phyloP scores from a whole-genome alignment of 1,140 invertebrate species.

The Acyrthosiphon pisum region DNA sequence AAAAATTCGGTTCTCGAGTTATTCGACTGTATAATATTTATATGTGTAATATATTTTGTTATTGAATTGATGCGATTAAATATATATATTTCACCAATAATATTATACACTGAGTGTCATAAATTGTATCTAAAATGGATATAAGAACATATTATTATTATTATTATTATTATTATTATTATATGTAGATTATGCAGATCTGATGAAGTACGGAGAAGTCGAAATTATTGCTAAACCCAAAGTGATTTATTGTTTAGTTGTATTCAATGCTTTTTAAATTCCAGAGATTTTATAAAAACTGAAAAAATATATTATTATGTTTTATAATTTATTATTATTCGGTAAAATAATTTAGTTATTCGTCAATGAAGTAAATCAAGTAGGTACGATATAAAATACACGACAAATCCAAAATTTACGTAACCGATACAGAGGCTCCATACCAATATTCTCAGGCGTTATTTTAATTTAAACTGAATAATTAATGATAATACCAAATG shows the following conservation, averaged over 20 bases:
- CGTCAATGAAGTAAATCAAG: neutral
- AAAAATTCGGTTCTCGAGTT: no score
- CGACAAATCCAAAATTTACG: neutral
- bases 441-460: neutral
- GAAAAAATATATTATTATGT: neutral
- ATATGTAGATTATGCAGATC: no score
- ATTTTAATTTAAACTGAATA: neutral
- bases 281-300: neutral
- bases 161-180: no score
- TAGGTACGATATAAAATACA: neutral
- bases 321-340: neutral
- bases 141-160: neutral
- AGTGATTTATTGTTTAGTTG: neutral
- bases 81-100: neutral
- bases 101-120: neutral
- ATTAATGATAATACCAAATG: neutral
- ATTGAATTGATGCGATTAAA: neutral
- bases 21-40: no score
- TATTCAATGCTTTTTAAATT: neutral
- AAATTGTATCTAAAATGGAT: neutral
- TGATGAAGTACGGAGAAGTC: neutral
- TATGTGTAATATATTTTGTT: neutral
- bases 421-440: neutral
- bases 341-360: neutral
- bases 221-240: neutral